Conservation (phyloP, 2,888 invertebrate genomes). For the Thymelicus sylvestris region DNA sequence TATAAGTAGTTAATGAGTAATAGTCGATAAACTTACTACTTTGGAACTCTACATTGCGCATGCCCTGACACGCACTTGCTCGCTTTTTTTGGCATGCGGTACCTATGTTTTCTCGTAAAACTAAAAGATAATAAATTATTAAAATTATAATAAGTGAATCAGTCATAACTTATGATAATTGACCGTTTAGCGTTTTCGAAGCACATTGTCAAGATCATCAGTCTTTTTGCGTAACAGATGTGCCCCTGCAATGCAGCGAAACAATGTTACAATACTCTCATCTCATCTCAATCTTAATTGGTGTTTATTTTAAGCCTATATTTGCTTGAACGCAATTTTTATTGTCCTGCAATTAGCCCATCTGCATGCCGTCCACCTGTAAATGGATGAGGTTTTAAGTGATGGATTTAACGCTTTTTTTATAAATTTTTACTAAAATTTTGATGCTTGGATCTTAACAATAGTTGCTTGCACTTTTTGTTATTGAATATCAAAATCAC, state of each 20-base stretch:
- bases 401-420: background rate
- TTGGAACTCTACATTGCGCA: no score
- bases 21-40: no score
- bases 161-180: no score
- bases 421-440: background rate
- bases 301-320: conserved; percentile 18
- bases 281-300: conserved; percentile 20
- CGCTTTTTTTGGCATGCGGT: no score
- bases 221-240: conserved; percentile 32
- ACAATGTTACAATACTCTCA: conserved; percentile 16
- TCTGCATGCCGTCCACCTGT: conserved; percentile 20
- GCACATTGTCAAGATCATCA: conserved; percentile 24
- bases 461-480: no score
- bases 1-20: no score
- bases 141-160: no score
- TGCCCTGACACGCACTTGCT: no score
- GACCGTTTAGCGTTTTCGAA: conserved; percentile 6
- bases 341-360: conserved; percentile 18
- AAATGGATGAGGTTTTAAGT: conserved; percentile 21
- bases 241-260: conserved; percentile 36
- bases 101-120: no score
- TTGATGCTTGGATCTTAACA: no score
- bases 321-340: conserved; percentile 11
- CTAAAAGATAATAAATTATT: no score
- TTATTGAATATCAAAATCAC: no score